A percentile compares a stretch with the other conserved stretches of the same genome.
These are phyloP conservation scores for Micrasema longulum DNA, from an alignment of 1,140 invertebrate genomes.

Conservation along the genomic window DNA sequence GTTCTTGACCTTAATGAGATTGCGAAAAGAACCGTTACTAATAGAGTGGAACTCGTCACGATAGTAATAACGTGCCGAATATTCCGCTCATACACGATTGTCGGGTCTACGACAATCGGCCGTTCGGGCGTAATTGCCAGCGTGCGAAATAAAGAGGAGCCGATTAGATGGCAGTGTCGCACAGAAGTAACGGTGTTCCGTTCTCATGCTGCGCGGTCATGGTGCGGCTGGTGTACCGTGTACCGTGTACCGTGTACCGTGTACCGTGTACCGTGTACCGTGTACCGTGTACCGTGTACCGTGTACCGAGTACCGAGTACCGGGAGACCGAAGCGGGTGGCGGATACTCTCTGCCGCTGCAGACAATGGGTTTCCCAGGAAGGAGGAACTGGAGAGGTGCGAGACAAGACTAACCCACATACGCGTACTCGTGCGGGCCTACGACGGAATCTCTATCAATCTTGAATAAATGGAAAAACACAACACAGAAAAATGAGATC, in stretches of 20 bases:
- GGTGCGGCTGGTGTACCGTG: no score
- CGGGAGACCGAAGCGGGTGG: no score
- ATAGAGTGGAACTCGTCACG: no score
- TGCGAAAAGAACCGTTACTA: no score
- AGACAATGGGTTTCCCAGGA: conserved; percentile 33
- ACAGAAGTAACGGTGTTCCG: conserved; percentile 4
- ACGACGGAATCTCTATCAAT: no score
- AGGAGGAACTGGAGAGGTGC: conserved; percentile 21
- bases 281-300: not conserved
- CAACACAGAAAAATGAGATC: no score
- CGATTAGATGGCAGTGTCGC: conserved; percentile 6
- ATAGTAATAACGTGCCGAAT: not conserved
- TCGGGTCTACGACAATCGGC: conserved; percentile 14
- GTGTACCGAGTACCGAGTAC: no score
- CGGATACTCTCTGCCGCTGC: conserved; percentile 8
- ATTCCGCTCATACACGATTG: not conserved
- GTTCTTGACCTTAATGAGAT: no score
- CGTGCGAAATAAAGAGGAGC: conserved; percentile 20
- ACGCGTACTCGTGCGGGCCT: not conserved
- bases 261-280: no score
- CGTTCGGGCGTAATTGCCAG: conserved; percentile 16
- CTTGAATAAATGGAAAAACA: no score
- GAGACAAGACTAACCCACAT: conserved; percentile 38
- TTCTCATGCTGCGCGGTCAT: conserved; percentile 5
- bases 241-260: no score